Conservation (phyloP, 64 coral and sea anemone species). For the Porites lutea region DNA sequence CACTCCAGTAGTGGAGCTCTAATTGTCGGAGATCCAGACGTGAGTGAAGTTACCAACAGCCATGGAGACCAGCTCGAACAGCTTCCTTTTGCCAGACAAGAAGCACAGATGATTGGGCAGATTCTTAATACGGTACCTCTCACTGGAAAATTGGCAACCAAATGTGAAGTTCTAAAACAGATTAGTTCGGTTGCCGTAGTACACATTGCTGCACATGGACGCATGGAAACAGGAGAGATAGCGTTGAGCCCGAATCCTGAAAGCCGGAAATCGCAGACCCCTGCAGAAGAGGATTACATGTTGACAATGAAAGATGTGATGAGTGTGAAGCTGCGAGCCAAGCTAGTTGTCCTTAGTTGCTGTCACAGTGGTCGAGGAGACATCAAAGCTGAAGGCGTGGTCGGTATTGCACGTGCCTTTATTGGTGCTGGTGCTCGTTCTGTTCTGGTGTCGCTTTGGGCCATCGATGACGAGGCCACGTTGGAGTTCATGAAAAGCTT, state of each 20-base stretch:
- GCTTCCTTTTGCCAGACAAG: neutral
- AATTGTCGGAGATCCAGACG: neutral
- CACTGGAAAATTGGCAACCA: neutral
- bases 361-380: constrained; percentile 2
- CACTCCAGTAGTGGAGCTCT: neutral
- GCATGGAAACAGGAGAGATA: neutral
- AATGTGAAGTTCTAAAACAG: neutral
- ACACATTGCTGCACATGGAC: neutral
- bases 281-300: neutral
- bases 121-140: neutral
- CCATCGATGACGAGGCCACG: neutral
- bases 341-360: neutral
- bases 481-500: neutral
- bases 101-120: neutral
- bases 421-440: neutral
- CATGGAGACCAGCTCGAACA: neutral
- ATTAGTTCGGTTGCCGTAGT: neutral
- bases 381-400: neutral
- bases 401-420: constrained; percentile 5
- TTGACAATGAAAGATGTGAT: neutral
- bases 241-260: neutral
- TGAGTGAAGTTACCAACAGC: neutral
- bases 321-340: neutral
- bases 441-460: neutral
- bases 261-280: neutral